Base-by-base conservation (phyloP, 2,797 vertebrate genomes). In the Oryzias dopingdopingensis region DNA sequence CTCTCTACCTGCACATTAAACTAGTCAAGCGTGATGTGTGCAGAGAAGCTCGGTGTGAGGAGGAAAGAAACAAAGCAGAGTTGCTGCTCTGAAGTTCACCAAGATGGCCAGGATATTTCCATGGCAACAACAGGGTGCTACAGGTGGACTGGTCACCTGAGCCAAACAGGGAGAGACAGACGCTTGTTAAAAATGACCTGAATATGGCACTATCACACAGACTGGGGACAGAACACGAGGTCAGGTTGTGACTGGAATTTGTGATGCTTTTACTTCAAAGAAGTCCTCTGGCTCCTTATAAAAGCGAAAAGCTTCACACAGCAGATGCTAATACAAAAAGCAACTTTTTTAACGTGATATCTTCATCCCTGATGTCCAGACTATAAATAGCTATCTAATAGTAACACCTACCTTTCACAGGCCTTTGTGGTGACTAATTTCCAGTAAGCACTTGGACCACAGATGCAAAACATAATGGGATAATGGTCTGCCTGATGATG, bases 151-250 rank as follows among this genome's bases (percentile, higher is more conserved):
- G 52, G 78, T 86, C 85, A 86, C 84, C 86, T 86, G 86, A 88
- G 82, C 80, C 85, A 88, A 84, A 89, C 80, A 66, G 72, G 73
- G 77, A 77, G 76, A 87, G 88, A 83, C 82, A 86, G 86, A 81
- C 59, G 76, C 87, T 89, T 88, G 88, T 88, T 89, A 90, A 88
- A 90, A 88, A 85, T 85, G 86, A 89, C 87, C 87, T 86, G 76
- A 85, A 89, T 88, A 85, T 71, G 80, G 87, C 86, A 83, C 74
- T 37, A 80, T 82, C 75, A 86, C 73, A 84, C 75, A 79, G 84
- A 59, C 81, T 67, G 77, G 63, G 73, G 80, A 78, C 74, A 72
- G 72, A 84, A 88, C 88, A 90, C 62, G 80, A 67, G 85, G 82
- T 87, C 86, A 80, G 79, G 74, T 48, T 84, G 80, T 81, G 86